These are phyloP conservation scores for Leptogaster cylindrica DNA, from an alignment of 2,888 invertebrate genomes.

Conservation along the genomic window DNA sequence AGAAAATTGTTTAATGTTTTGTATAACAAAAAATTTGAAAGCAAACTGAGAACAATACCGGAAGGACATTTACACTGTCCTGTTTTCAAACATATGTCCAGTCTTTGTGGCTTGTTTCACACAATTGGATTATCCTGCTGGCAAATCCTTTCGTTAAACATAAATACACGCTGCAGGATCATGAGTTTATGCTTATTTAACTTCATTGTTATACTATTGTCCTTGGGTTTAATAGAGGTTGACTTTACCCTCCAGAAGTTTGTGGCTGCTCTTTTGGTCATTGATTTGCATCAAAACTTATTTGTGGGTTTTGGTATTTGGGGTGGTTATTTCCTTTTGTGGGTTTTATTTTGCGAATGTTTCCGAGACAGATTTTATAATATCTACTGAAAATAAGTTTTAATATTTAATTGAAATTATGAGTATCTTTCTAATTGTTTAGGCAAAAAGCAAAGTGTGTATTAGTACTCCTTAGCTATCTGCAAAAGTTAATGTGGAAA, in stretches of 20 bases:
- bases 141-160: constrained; percentile 35
- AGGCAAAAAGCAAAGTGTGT: too few species aligned
- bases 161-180: constrained; percentile 16
- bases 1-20: too few species aligned
- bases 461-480: too few species aligned
- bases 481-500: too few species aligned
- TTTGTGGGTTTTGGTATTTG: too few species aligned
- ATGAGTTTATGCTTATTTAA: constrained; percentile 22
- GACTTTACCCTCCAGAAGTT: constrained; percentile 6
- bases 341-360: too few species aligned
- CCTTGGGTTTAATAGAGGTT: constrained; percentile 9
- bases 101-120: constrained; percentile 18
- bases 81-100: constrained; percentile 36
- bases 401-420: too few species aligned
- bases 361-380: too few species aligned
- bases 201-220: constrained; percentile 28
- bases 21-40: constrained; percentile 11
- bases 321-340: too few species aligned
- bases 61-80: constrained; percentile 29
- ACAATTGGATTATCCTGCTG: constrained; percentile 16
- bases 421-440: too few species aligned
- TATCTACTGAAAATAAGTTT: too few species aligned
- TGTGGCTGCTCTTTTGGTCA: constrained; percentile 6
- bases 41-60: constrained; percentile 25
- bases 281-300: constrained; percentile 20